These are phyloP conservation scores for Maniola hyperantus DNA, from an alignment of 2,888 invertebrate species.

Conservation along the genomic window DNA sequence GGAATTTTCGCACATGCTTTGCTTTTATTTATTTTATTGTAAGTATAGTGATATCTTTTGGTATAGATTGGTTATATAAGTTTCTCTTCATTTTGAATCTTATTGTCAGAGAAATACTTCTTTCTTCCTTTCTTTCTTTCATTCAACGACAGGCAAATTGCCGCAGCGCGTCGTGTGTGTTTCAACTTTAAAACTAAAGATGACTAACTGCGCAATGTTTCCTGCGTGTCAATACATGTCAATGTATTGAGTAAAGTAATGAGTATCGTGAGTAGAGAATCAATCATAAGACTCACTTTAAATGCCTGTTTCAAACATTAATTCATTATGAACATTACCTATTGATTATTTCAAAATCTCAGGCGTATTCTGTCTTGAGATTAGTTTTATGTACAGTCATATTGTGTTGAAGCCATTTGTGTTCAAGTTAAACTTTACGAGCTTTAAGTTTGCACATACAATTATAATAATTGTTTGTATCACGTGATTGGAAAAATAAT, in stretches of 20 bases:
- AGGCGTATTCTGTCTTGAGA: slow-evolving; percentile 5
- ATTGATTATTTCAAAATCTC: slow-evolving; percentile 22
- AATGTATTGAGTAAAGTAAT: slow-evolving; percentile 44
- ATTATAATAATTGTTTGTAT: too few species aligned
- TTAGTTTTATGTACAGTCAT: not conserved
- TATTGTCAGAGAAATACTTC: too few species aligned
- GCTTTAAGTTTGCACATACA: not conserved
- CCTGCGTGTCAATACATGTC: slow-evolving; percentile 44
- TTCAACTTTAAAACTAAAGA: slow-evolving; percentile 9
- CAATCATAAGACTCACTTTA: slow-evolving; percentile 27
- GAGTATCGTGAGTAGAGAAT: slow-evolving; percentile 31
- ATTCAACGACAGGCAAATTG: too few species aligned
- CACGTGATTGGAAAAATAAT: too few species aligned
- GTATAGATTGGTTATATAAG: too few species aligned
- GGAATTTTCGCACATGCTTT: too few species aligned
- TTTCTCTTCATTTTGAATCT: too few species aligned
- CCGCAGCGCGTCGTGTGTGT: too few species aligned
- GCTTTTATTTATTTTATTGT: too few species aligned
- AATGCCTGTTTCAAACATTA: slow-evolving; percentile 21
- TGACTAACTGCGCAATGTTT: slow-evolving; percentile 45
- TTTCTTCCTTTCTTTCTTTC: too few species aligned
- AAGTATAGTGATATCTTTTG: too few species aligned
- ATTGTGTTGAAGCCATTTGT: slow-evolving; percentile 7
- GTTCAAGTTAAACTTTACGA: not conserved
- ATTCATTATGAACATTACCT: slow-evolving; percentile 18